These are phyloP conservation scores for Parazoanthus swiftii DNA, from an alignment of 92 coral and sea anemone genomes.

Conservation along the genomic window DNA sequence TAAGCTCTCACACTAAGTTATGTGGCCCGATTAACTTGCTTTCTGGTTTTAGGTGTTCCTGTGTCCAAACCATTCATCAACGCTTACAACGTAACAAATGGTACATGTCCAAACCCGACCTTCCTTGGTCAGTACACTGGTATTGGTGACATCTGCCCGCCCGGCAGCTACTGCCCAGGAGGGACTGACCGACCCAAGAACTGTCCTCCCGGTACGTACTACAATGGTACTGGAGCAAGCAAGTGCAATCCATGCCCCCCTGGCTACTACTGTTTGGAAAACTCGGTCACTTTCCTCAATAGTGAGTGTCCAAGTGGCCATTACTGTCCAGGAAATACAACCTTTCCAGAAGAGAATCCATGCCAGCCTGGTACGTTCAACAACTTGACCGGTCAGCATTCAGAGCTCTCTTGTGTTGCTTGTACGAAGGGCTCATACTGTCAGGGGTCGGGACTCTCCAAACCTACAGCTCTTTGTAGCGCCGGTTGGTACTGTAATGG, in stretches of 20 bases:
- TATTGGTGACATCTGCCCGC: slow-evolving; percentile 94
- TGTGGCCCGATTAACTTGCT: neutral
- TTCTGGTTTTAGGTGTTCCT: slow-evolving; percentile 68
- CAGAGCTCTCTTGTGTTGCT: slow-evolving; percentile 65
- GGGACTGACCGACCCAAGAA: slow-evolving; percentile 64
- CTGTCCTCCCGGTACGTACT: slow-evolving; percentile 82
- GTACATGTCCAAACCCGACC: slow-evolving; percentile 79
- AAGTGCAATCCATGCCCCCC: slow-evolving; percentile 78
- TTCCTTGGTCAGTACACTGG: slow-evolving; percentile 96
- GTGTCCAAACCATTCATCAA: slow-evolving; percentile 81
- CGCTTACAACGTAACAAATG: slow-evolving; percentile 81
- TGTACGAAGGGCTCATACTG: slow-evolving; percentile 91
- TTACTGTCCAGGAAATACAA: slow-evolving; percentile 84
- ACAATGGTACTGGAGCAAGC: slow-evolving; percentile 73
- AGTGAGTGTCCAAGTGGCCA: slow-evolving; percentile 84
- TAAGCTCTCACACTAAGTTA: neutral
- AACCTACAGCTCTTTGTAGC: slow-evolving; percentile 92
- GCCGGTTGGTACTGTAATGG: slow-evolving; percentile 97
- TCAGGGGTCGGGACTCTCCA: slow-evolving; percentile 83
- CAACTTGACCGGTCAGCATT: slow-evolving; percentile 71
- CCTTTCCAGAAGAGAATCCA: slow-evolving; percentile 63
- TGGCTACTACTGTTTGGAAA: slow-evolving; percentile 78
- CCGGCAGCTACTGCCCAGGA: slow-evolving; percentile 81
- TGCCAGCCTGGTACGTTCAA: slow-evolving; percentile 90
- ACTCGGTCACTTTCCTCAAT: slow-evolving; percentile 57